Base-by-base conservation (phyloP, 2,888 invertebrate species). In the Cheilosia soror region DNA sequence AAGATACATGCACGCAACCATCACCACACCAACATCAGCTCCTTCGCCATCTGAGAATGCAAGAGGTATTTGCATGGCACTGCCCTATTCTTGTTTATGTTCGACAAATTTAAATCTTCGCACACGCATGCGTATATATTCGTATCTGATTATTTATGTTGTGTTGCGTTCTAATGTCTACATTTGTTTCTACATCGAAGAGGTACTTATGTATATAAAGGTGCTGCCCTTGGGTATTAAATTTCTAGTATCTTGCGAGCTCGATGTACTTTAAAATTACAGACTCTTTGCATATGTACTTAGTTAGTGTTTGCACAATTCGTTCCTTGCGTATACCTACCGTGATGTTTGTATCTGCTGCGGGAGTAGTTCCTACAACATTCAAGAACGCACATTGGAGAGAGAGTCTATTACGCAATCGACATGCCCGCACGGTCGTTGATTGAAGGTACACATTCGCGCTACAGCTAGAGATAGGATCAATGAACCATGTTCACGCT, bases 111-210 rank as follows among this genome's bases (percentile, higher is more conserved):
- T 76, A 63, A 84, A 71, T 76, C 84, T 84, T 71, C 49, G 51
- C 53, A 60, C 84, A 84, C 58, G 66, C 75, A 71, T 84, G 62
- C 44, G 20, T 53, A 42, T 29, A 31, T 68, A 49, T 65, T 13
- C 25, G 25, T 57, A 82, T 71, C 77, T 71, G 77, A 77, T 76
- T 82, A 55, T 82, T 66, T 82, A 72, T 72, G 60, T 60, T 77
- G 60, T 77, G 80, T 75, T 80, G 71, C 53, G 75, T 71, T 80
- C 84, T 84, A 84, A 84, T 84, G 79, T 84, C 84, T 80, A 84
- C 84, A 80, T 84, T 84, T 84, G 80, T 75, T 84, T 49, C 49
- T 71, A 76, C 84, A 80, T 55, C 69, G 40, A 53, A 69, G 37
- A 68, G 62, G 29, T 79, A 71, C 53, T 51, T 55, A 63, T 63